Base-by-base conservation (phyloP, 2,888 invertebrate genomes). In the Gibbula magus region DNA sequence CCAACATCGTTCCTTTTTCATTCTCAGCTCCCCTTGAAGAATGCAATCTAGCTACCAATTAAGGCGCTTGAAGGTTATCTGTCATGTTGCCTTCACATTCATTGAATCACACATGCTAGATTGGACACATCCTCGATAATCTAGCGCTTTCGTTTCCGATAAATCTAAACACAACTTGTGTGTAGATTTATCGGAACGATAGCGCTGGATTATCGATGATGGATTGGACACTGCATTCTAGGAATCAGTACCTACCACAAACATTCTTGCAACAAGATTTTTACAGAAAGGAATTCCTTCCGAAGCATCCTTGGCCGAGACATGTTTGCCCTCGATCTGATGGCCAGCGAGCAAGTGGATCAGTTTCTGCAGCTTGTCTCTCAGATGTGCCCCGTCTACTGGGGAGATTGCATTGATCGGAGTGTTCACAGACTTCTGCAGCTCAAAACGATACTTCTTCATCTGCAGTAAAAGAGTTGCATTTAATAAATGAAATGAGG, bases 331-430 rank as follows among this genome's bases (percentile, higher is more conserved):
- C 85, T 95, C 94, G 0, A 96, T 95, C 61, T 93, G 93, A 89
- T 96, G 95, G 0, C 97, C 97, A 76, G 94, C 93, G 7, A 98
- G 93, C 83, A 98, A 94, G 84, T 94, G 94, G n/a, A 94, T 94
- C 0, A 98, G 93, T 87, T 95, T 96, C 77, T 95, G 95, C 91
- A 95, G 96, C 92, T 97, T 98, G 88, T 96, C 96, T 85, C 93
- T 93, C 84, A 96, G 94, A 92, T 97, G 97, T 56, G 94, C 93
- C 0, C 95, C 94, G 89, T 95, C 96, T 0, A 95, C 95, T 2
- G 96, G 95, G 4, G 97, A 96, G 79, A 98, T 95, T 10, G 97
- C 95, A 94, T 98, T 98, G 0, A 98, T 95, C 2, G 97, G 96
- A 75, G 96, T 96, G 91, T 96, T 97, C 3, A 98, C 95, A 78